A percentile compares a stretch with the other conserved stretches of the same genome.
Evolutionary conservation across 2,888 invertebrate genomes (phyloP).

Genomic region (Cloeon dipterum): DNA sequence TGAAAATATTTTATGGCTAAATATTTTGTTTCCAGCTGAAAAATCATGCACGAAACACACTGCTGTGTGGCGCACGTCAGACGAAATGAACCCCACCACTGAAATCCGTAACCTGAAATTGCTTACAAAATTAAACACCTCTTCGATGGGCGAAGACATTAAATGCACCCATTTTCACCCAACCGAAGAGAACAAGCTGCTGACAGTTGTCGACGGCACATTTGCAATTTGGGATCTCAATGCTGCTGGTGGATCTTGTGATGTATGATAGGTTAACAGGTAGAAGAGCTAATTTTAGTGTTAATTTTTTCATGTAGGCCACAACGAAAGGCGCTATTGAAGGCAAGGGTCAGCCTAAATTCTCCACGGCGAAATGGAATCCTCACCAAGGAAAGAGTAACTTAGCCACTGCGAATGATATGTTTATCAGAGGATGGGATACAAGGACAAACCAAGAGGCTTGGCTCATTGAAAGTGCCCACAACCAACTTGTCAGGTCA

Average conservation of each 20-base stretch:
- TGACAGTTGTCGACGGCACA: constrained; percentile 55
- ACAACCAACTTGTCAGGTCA: constrained; percentile 53
- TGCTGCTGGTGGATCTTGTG: constrained; percentile 16
- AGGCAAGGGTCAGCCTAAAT: constrained; percentile 50
- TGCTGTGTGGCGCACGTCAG: constrained; percentile 15
- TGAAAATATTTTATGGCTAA: neutral
- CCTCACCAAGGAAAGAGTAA: constrained; percentile 75
- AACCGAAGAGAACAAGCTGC: constrained; percentile 40
- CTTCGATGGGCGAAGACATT: constrained; percentile 38
- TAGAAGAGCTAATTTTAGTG: constrained; percentile 9
- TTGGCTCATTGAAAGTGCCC: constrained; percentile 70
- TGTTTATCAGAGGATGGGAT: constrained; percentile 71
- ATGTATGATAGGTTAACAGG: constrained; percentile 10
- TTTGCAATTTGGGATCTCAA: constrained; percentile 53
- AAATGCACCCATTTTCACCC: constrained; percentile 77
- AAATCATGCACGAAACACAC: constrained; percentile 18
- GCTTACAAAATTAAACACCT: constrained; percentile 21
- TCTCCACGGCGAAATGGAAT: constrained; percentile 80
- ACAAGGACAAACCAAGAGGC: constrained; percentile 48
- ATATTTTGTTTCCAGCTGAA: constrained; percentile 11
- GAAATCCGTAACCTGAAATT: constrained; percentile 16
- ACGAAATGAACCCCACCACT: constrained; percentile 4
- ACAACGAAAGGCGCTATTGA: constrained; percentile 14
- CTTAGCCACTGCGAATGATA: constrained; percentile 70
- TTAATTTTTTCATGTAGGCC: constrained; percentile 11